A percentile compares a stretch with the other conserved stretches of the same genome.
Conservation (phyloP, 2,113 vertebrate species). For the Paradoxurus hermaphroditus region DNA sequence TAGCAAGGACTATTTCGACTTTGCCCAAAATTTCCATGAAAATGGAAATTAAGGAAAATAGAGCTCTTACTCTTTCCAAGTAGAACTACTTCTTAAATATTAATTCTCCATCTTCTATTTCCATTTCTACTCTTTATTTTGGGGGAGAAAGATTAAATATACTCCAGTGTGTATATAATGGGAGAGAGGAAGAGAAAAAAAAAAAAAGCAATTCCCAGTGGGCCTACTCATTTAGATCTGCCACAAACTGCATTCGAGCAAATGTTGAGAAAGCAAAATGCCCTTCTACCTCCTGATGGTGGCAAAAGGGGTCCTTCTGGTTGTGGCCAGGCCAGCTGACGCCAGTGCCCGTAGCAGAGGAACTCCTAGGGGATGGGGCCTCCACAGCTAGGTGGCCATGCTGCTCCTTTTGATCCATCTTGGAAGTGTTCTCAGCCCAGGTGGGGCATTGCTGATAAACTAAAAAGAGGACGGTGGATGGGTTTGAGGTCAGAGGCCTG, state of each 20-base stretch:
- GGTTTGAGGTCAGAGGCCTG: not conserved
- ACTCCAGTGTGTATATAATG: not conserved
- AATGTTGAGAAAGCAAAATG: not conserved
- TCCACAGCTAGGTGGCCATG: not conserved
- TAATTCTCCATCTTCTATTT: slow-evolving; percentile 6
- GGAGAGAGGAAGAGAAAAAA: not conserved
- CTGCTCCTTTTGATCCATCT: not conserved
- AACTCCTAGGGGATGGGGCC: not conserved
- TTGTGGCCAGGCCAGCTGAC: not conserved
- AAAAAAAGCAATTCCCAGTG: not conserved
- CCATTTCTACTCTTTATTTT: not conserved
- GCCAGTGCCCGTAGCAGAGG: not conserved
- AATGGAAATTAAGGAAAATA: slow-evolving; percentile 26
- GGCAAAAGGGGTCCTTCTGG: not conserved
- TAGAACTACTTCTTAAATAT: slow-evolving; percentile 6
- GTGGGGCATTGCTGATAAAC: not conserved
- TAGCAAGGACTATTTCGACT: slow-evolving; percentile 16
- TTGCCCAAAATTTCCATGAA: slow-evolving; percentile 20
- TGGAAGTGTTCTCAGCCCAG: not conserved
- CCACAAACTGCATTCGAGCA: not conserved
- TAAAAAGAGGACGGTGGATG: not conserved
- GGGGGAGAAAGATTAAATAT: not conserved
- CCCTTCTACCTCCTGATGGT: not conserved
- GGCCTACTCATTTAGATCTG: not conserved
- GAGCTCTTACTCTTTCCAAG: not conserved